phyloP scores from a whole-genome alignment of 1,140 invertebrate genomes.

The Pachyrhynchus sulphureomaculatus region DNA sequence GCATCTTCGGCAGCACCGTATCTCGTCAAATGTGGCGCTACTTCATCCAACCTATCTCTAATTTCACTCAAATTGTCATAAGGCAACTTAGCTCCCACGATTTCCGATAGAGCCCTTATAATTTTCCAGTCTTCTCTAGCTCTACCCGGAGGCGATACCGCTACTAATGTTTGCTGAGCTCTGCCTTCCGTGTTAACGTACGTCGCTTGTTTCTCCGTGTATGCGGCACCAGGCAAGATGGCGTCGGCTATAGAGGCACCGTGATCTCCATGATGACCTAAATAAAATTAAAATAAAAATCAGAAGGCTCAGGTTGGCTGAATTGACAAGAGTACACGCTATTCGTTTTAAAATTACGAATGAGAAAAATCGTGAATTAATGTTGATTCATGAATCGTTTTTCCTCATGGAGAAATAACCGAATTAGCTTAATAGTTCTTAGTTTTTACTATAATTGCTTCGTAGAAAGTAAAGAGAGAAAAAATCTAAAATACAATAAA shows the following conservation, averaged over 20 bases:
- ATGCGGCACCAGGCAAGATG: slow-evolving; percentile 94
- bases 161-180: slow-evolving; percentile 88
- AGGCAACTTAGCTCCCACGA: slow-evolving; percentile 78
- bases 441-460: no score
- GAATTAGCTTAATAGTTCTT: no score
- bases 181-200: slow-evolving; percentile 98
- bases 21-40: slow-evolving; percentile 85
- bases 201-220: slow-evolving; percentile 96
- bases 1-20: slow-evolving; percentile 83
- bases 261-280: slow-evolving; percentile 93
- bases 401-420: no score
- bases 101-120: slow-evolving; percentile 72
- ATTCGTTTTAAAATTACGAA: no score
- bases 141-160: slow-evolving; percentile 91
- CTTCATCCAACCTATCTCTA: slow-evolving; percentile 75
- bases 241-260: slow-evolving; percentile 93
- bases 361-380: no score
- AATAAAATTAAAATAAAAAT: slow-evolving; percentile 11
- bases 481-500: no score
- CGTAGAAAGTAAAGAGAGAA: no score
- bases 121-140: slow-evolving; percentile 99
- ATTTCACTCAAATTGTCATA: slow-evolving; percentile 89
- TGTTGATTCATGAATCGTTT: no score
- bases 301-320: background rate
- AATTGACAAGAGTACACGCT: no score